phyloP scores from a whole-genome alignment of 2,797 vertebrate species.

The Microctenopoma steveboyesi region DNA sequence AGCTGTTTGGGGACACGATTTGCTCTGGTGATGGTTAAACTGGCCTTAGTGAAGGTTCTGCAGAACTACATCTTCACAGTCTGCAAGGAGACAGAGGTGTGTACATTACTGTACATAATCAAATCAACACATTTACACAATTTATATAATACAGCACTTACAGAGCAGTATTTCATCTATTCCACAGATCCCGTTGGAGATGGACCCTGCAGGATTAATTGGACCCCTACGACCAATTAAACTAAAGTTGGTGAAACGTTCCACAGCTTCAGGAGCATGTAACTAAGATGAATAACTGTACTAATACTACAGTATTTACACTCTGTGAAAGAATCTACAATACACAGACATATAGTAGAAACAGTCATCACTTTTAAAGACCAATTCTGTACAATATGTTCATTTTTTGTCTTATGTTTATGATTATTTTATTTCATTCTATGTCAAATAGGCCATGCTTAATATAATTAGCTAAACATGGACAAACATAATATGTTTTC shows the following conservation, averaged over 20 bases:
- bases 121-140: neutral
- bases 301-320: too few relatives aligned
- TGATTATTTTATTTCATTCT: too few relatives aligned
- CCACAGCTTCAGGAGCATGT: neutral
- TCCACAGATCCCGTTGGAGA: constrained; percentile 79
- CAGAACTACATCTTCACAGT: constrained; percentile 80
- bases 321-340: too few relatives aligned
- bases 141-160: neutral
- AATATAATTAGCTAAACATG: too few relatives aligned
- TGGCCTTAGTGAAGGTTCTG: constrained; percentile 77
- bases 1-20: constrained; percentile 85
- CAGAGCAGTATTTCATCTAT: neutral
- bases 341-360: too few relatives aligned
- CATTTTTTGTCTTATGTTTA: too few relatives aligned
- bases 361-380: too few relatives aligned
- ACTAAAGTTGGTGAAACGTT: constrained; percentile 76
- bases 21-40: constrained; percentile 79
- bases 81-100: constrained; percentile 82
- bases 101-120: neutral
- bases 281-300: neutral
- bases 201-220: constrained; percentile 57
- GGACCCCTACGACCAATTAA: constrained; percentile 78
- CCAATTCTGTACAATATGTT: too few relatives aligned
- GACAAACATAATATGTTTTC: too few relatives aligned
- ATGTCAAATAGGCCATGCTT: too few relatives aligned